Percentiles rank a stretch among this genome's conserved stretches.
Evolutionary conservation across 2,797 vertebrate genomes (phyloP).

Genomic region (Petrocephalus schoutedeni): DNA sequence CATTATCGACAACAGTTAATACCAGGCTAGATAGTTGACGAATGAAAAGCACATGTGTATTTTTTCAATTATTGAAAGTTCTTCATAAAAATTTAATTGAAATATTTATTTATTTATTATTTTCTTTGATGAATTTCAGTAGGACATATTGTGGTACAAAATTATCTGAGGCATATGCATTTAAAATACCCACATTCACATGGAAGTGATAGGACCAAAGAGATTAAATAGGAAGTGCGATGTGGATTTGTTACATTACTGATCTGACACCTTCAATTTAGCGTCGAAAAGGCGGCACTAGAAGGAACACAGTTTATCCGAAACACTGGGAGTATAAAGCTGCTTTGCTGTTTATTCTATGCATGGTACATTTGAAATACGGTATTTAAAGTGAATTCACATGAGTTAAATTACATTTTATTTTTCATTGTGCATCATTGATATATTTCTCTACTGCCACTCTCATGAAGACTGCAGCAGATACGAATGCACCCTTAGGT

Average conservation of each 20-base stretch:
- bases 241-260: neutral
- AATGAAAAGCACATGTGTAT: neutral
- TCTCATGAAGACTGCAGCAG: neutral
- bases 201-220: conserved; percentile 43
- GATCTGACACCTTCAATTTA: neutral
- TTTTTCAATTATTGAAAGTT: neutral
- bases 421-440: neutral
- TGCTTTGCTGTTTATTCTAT: neutral
- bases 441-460: neutral
- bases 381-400: no score
- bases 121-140: neutral
- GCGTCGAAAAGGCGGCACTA: neutral
- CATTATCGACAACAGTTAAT: neutral
- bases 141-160: neutral
- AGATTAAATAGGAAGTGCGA: conserved; percentile 34
- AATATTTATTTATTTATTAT: neutral
- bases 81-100: neutral
- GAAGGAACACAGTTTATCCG: neutral
- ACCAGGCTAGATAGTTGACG: neutral
- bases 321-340: neutral
- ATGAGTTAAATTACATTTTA: neutral
- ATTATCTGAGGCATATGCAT: neutral
- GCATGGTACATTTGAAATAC: neutral
- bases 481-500: neutral
- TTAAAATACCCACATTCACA: neutral